Evolutionary conservation across 2,797 vertebrate species (phyloP), one percentile per base, ranked within the genome.

Genomic region (Lerista edwardsae): DNA sequence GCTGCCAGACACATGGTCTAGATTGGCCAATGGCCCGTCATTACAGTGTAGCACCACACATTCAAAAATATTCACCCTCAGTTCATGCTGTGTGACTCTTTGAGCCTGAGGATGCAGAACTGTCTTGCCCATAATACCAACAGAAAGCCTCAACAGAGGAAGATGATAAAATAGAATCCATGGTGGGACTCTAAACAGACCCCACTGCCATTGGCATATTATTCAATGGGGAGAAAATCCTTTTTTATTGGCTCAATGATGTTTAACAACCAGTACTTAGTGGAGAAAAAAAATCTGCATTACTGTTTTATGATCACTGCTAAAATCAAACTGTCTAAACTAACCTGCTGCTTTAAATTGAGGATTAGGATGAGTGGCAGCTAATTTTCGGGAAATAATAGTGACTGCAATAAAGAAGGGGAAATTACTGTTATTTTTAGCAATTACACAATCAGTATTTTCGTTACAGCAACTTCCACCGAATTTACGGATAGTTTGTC

Each of bases 321-420:
- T 86, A 23, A 79, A 91, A 91, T 86, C 78, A 86, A 79, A 89
- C 25, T 79, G 79, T 90, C 67, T 87, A 88, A 90, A 90, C 8
- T 1, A 67, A 79, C 21, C n/a, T 85, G 67, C 1, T 88, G 39
- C 62, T 86, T 81, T 87, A 89, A 92, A 88, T 61, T 75, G 74
- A 1, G 61, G 12, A 64, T 82, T 88, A 67, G 87, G 83, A 85
- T 79, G 69, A 86, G 87, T 65, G 73, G 17, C 2, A 17, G 29
- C 25, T 86, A 72, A 87, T 86, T 92, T 90, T 75, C 10, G 59
- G 59, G 7, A 41, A 23, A n/a, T 83, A 4, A 83, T 82, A 87
- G 80, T 75, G 81, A 39, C 62, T 84, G 34, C 61, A 68, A 74
- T 59, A 82, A 81, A 87, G 91, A 80, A 78, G 31, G 12, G 44